Evolutionary conservation across 2,797 vertebrate species (phyloP).

Genomic region (Allobates femoralis): DNA sequence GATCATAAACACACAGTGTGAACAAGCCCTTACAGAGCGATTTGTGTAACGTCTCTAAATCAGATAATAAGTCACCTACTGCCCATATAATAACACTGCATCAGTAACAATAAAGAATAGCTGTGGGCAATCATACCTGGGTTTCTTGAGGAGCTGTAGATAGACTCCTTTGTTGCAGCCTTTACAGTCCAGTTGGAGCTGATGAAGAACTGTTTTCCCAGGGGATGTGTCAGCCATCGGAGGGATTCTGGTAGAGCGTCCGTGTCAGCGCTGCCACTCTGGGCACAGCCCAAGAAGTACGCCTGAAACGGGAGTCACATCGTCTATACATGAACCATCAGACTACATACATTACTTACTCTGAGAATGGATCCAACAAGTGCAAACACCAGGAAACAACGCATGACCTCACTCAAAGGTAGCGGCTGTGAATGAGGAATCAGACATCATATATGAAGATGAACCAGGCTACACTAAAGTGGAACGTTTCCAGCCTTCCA

Average conservation of each 20-base stretch:
- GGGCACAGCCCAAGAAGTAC: slow-evolving; percentile 89
- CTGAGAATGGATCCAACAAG: not conserved
- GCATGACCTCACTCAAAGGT: too few relatives aligned
- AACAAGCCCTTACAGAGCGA: too few relatives aligned
- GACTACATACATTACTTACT: not conserved
- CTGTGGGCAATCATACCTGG: slow-evolving; percentile 75
- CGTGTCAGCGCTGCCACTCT: slow-evolving; percentile 79
- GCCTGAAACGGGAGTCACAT: slow-evolving; percentile 72
- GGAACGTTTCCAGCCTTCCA: too few relatives aligned
- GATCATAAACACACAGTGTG: too few relatives aligned
- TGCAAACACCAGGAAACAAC: too few relatives aligned
- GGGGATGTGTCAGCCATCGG: slow-evolving; percentile 93
- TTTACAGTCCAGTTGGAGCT: slow-evolving; percentile 94
- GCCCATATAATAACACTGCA: too few relatives aligned
- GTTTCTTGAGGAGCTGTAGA: slow-evolving; percentile 90
- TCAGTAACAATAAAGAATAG: not conserved
- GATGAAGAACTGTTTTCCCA: slow-evolving; percentile 94
- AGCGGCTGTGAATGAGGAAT: too few relatives aligned
- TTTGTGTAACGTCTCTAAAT: too few relatives aligned
- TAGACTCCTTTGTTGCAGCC: slow-evolving; percentile 80
- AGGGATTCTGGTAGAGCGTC: slow-evolving; percentile 84
- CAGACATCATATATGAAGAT: too few relatives aligned
- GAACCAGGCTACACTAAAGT: too few relatives aligned
- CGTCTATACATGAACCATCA: not conserved
- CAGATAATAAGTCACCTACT: not conserved